A percentile compares a stretch with the other conserved stretches of the same genome.
phyloP scores from a whole-genome alignment of 2,113 vertebrate species.

The Melanotaenia duboulayi region DNA sequence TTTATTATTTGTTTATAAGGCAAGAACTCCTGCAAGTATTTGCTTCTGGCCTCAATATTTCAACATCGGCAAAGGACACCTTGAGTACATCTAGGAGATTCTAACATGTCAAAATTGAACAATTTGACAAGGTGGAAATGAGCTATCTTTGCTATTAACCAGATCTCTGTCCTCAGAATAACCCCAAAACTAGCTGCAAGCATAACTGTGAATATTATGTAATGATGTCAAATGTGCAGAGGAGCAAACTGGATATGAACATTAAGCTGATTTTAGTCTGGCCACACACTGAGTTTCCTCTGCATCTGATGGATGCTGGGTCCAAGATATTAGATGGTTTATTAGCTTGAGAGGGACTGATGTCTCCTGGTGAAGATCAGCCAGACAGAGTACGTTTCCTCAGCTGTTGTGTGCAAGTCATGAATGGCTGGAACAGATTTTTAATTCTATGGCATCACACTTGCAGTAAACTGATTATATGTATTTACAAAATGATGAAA shows the following conservation, averaged over 20 bases:
- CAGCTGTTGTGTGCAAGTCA: background rate
- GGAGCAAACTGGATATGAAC: conserved; percentile 40
- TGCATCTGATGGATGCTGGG: conserved; percentile 14
- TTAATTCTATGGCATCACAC: background rate
- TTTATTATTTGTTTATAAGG: background rate
- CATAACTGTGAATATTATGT: conserved; percentile 57
- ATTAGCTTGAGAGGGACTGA: conserved; percentile 17
- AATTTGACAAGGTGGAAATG: background rate
- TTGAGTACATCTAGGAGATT: background rate
- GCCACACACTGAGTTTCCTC: conserved; percentile 47
- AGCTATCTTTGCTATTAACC: conserved; percentile 26
- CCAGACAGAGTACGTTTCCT: conserved; percentile 1
- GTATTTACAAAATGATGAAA: background rate
- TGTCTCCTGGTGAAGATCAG: conserved; percentile 22
- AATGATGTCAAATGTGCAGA: conserved; percentile 60
- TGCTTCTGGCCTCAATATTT: background rate
- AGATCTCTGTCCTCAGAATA: conserved; percentile 51
- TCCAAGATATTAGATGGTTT: conserved; percentile 45
- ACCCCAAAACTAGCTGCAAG: conserved; percentile 36
- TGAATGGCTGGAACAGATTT: conserved; percentile 3
- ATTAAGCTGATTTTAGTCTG: conserved; percentile 62
- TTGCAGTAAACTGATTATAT: conserved; percentile 20
- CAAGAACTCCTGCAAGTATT: background rate
- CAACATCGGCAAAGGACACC: background rate
- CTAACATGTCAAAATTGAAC: background rate